A percentile compares a stretch with the other conserved stretches of the same genome.
phyloP scores from a whole-genome alignment of 2,113 vertebrate genomes.

The Phrynosoma platyrhinos region DNA sequence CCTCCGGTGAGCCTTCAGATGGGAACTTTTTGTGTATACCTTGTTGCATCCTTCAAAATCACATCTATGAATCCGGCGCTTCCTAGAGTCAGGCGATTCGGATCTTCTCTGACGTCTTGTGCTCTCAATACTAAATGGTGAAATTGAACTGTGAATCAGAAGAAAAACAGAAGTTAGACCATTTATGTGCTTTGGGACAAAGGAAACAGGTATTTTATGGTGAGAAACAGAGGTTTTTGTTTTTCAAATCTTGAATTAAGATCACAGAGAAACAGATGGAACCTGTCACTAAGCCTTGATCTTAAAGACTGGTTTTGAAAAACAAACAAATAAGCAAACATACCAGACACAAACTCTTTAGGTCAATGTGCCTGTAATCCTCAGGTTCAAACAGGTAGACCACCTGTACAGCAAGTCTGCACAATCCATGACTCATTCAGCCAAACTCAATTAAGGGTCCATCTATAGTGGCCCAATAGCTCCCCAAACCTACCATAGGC shows the following conservation, averaged over 20 bases:
- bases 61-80: slow-evolving; percentile 97
- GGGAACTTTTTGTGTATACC: slow-evolving; percentile 99
- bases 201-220: not conserved
- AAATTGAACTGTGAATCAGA: slow-evolving; percentile 89
- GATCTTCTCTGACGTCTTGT: slow-evolving; percentile 95
- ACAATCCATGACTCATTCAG: not conserved
- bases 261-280: not conserved
- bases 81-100: slow-evolving; percentile 97
- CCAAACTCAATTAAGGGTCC: not conserved
- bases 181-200: not conserved
- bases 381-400: no score
- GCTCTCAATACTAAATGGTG: slow-evolving; percentile 98
- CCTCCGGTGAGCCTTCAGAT: slow-evolving; percentile 97
- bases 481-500: no score
- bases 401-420: not conserved
- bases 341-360: no score
- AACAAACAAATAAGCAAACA: not conserved
- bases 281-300: not conserved
- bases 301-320: not conserved
- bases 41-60: slow-evolving; percentile 99
- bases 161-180: slow-evolving; percentile 27
- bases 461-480: not conserved
- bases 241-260: not conserved
- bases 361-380: no score
- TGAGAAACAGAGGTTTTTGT: not conserved